phyloP scores from a whole-genome alignment of 2,113 vertebrate species.

The Phalacrocorax pelagicus region DNA sequence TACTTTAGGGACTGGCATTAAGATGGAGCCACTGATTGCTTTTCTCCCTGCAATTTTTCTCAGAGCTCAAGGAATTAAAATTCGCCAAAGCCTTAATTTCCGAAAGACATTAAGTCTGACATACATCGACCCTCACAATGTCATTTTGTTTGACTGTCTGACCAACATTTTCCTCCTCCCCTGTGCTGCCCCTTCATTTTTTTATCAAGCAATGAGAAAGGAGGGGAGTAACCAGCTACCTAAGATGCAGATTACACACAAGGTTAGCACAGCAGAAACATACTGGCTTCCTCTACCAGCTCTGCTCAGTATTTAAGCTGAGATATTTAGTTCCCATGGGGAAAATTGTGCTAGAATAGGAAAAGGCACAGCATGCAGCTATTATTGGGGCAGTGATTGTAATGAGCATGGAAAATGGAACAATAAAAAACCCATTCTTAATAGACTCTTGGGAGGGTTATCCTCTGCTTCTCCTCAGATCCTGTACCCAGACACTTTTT shows the following conservation, averaged over 20 bases:
- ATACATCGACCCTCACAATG: background rate
- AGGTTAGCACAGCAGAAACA: background rate
- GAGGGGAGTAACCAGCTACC: background rate
- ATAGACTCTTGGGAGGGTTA: slow-evolving; percentile 48
- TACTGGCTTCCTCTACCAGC: background rate
- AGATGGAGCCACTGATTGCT: background rate
- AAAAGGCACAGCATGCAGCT: slow-evolving; percentile 19
- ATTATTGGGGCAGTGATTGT: slow-evolving; percentile 52
- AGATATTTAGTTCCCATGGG: slow-evolving; percentile 16
- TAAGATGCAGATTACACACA: background rate
- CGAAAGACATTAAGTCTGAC: background rate
- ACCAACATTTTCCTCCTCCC: background rate
- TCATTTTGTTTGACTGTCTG: background rate
- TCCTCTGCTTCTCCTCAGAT: slow-evolving; percentile 22
- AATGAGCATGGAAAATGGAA: slow-evolving; percentile 63
- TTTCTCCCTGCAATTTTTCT: background rate
- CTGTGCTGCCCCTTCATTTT: background rate
- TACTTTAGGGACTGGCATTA: background rate
- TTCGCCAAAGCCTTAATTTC: background rate
- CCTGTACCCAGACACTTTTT: background rate
- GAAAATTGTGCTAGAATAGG: slow-evolving; percentile 38
- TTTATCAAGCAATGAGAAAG: background rate
- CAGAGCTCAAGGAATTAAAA: background rate
- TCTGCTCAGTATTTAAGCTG: slow-evolving; percentile 53
- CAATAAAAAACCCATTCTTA: slow-evolving; percentile 46